Conservation (phyloP, 2,113 vertebrate species). For the Athene noctua region DNA sequence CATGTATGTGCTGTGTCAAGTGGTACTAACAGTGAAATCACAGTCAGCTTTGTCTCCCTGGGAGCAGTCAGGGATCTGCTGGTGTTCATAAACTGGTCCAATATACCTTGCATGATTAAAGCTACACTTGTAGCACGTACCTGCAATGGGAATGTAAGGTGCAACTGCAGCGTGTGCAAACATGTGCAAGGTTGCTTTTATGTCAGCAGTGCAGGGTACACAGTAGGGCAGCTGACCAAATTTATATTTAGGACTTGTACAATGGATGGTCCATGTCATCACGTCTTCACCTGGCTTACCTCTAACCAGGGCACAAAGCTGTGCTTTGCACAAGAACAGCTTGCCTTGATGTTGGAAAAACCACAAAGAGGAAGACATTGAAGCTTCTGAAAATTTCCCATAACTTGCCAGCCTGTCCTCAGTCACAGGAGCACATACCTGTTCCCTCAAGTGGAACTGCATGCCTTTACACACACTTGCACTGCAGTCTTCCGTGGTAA, state of each 20-base stretch:
- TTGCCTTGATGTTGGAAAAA: not conserved
- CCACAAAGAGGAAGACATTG: not conserved
- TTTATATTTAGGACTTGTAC: not conserved
- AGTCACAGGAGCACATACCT: not conserved
- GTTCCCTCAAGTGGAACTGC: not conserved
- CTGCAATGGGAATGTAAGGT: not conserved
- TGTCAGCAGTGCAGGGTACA: not conserved
- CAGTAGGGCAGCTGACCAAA: not conserved
- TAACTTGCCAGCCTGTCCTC: not conserved
- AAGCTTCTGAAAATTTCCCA: not conserved
- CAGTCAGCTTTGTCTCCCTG: not conserved
- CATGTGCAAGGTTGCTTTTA: not conserved
- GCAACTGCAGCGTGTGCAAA: not conserved
- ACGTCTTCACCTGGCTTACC: not conserved
- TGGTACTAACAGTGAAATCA: not conserved
- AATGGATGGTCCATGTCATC: not conserved
- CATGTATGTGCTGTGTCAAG: not conserved
- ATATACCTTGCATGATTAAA: not conserved
- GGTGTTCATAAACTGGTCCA: not conserved
- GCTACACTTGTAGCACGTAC: rapidly evolving
- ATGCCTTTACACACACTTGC: not conserved
- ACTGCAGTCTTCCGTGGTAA: not conserved
- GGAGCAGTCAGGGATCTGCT: not conserved
- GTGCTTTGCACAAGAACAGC: not conserved
- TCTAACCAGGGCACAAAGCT: not conserved